Percentiles rank a stretch among this genome's conserved stretches.
Conservation (phyloP, 1,140 invertebrate genomes). For the Leptopilina clavipes region DNA sequence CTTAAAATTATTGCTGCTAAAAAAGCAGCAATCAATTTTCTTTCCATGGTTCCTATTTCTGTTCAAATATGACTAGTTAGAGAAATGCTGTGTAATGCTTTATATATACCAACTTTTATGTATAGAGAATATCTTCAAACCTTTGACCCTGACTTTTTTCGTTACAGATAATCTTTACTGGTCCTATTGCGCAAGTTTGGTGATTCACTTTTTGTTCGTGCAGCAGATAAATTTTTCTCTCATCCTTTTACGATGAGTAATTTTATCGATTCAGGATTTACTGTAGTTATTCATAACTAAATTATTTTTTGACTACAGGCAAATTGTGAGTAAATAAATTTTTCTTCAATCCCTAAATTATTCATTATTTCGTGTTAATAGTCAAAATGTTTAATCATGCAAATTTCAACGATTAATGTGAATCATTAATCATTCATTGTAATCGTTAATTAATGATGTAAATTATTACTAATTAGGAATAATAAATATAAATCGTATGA, state of each 20-base stretch:
- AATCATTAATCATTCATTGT: too few species aligned
- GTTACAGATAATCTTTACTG: not conserved
- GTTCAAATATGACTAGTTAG: conserved; percentile 31
- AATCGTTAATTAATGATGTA: too few species aligned
- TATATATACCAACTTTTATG: conserved; percentile 43
- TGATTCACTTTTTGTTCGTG: not conserved
- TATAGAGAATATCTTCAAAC: conserved; percentile 42
- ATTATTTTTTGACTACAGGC: too few species aligned
- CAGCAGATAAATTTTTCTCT: not conserved
- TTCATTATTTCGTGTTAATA: too few species aligned
- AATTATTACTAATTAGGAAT: not conserved
- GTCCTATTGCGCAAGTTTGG: not conserved
- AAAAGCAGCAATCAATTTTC: conserved; percentile 46
- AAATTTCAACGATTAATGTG: too few species aligned
- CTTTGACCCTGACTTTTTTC: conserved; percentile 39
- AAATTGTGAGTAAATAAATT: too few species aligned
- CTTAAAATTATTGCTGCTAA: conserved; percentile 45
- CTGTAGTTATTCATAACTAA: too few species aligned
- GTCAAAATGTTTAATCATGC: not conserved
- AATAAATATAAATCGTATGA: not conserved
- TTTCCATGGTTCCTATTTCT: not conserved
- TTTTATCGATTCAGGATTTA: too few species aligned
- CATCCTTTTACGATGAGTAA: not conserved
- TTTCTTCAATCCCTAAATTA: too few species aligned
- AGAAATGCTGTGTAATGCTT: conserved; percentile 37